These are phyloP conservation scores for Meda fulgida DNA, from an alignment of 2,797 vertebrate species.

Conservation along the genomic window DNA sequence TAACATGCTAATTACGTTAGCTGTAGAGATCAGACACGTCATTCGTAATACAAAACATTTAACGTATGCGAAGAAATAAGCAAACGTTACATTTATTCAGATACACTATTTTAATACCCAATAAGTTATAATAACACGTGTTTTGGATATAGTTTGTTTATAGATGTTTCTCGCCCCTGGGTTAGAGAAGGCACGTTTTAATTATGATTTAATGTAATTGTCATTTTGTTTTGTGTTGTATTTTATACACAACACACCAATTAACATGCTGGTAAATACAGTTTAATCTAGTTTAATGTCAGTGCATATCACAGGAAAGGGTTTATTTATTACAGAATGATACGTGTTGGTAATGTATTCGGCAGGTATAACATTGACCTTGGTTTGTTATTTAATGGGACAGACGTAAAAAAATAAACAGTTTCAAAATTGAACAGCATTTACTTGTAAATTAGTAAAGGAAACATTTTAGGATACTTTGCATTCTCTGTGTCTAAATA, in stretches of 20 bases:
- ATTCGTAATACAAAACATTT: not conserved
- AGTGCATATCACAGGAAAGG: not conserved
- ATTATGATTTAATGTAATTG: not conserved
- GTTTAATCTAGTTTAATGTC: not conserved
- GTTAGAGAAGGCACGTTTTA: no score
- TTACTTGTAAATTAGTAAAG: not conserved
- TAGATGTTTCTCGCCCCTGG: no score
- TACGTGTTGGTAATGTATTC: not conserved
- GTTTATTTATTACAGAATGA: not conserved
- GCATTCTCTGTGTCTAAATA: not conserved
- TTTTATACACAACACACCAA: not conserved
- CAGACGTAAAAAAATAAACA: no score
- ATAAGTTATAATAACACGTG: no score
- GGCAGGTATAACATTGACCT: not conserved
- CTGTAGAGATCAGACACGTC: not conserved
- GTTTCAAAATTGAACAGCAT: not conserved
- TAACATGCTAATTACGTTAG: conserved; percentile 15
- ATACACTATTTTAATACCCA: no score
- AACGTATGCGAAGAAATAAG: no score
- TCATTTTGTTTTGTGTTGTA: not conserved
- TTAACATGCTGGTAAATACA: not conserved
- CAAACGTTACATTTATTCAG: no score
- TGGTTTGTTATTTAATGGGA: not conserved
- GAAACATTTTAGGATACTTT: not conserved
- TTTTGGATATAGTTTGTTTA: no score